Evolutionary conservation across 2,888 invertebrate genomes (phyloP).

Genomic region (Diaprepes abbreviatus): DNA sequence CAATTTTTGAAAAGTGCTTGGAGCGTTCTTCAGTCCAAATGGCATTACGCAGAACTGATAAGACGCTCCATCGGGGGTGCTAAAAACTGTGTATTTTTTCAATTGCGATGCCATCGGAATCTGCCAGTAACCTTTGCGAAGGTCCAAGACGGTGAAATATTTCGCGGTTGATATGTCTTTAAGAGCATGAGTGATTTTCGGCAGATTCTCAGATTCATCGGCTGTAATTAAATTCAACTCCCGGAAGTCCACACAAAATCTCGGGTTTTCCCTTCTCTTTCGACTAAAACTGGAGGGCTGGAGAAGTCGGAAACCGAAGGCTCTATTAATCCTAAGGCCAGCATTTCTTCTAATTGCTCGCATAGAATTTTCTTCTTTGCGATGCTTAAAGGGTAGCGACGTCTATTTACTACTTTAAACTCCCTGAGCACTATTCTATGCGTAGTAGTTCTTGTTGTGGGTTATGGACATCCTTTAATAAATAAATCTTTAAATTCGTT

Average conservation of each 20-base stretch:
- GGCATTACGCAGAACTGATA: no score
- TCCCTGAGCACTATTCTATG: slow-evolving; percentile 13
- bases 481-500: slow-evolving; percentile 23
- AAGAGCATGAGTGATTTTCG: no score
- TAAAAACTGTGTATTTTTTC: slow-evolving; percentile 42
- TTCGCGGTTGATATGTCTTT: slow-evolving; percentile 32
- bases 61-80: no score
- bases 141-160: no score
- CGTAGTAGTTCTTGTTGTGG: slow-evolving; percentile 5
- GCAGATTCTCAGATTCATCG: not conserved
- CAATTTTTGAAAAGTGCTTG: no score
- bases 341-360: no score
- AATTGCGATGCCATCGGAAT: slow-evolving; percentile 20
- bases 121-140: slow-evolving; percentile 46
- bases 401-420: slow-evolving; percentile 13
- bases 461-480: not conserved
- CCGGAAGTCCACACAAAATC: no score
- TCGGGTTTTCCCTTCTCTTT: not conserved
- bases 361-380: slow-evolving; percentile 23
- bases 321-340: slow-evolving; percentile 24
- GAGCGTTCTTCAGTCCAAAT: no score
- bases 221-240: not conserved
- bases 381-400: slow-evolving; percentile 17
- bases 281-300: slow-evolving; percentile 26
- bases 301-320: not conserved